phyloP scores from a whole-genome alignment of 2,888 invertebrate genomes.

The Drosophila flavopinicola region DNA sequence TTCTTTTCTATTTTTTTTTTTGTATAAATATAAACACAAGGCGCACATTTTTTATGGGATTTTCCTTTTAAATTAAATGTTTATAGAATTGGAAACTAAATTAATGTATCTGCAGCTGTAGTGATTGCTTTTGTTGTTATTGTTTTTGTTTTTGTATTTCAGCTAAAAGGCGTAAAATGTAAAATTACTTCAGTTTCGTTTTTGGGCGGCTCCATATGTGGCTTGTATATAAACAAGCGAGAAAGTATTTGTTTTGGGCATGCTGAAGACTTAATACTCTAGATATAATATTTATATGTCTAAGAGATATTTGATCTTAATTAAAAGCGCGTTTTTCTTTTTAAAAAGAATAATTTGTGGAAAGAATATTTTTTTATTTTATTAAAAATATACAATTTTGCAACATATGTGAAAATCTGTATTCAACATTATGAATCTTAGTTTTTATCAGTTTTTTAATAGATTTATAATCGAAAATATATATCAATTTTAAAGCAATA shows the following conservation, averaged over 20 bases:
- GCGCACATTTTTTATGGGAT: constrained; percentile 48
- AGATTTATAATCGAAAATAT: too few species aligned
- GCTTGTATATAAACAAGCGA: constrained; percentile 37
- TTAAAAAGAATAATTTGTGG: too few species aligned
- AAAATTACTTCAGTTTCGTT: constrained; percentile 50
- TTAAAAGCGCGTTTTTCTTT: too few species aligned
- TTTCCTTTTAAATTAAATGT: constrained; percentile 63
- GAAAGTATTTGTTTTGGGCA: background rate
- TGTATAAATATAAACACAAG: constrained; percentile 59
- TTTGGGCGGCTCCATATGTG: constrained; percentile 36
- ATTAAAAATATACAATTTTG: too few species aligned
- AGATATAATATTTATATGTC: too few species aligned
- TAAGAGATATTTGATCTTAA: too few species aligned
- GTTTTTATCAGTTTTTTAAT: too few species aligned
- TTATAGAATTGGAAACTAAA: constrained; percentile 61
- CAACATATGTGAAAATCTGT: too few species aligned
- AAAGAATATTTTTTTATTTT: too few species aligned
- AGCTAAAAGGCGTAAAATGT: constrained; percentile 52
- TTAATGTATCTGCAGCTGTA: constrained; percentile 34
- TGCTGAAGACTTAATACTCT: constrained; percentile 17
- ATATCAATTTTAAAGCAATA: too few species aligned
- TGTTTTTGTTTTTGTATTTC: constrained; percentile 35
- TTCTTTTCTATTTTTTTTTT: background rate
- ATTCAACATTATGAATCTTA: too few species aligned
- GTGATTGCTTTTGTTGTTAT: constrained; percentile 1